These are phyloP conservation scores for Carcharodon carcharias DNA, from an alignment of 2,797 vertebrate species.

Conservation along the genomic window DNA sequence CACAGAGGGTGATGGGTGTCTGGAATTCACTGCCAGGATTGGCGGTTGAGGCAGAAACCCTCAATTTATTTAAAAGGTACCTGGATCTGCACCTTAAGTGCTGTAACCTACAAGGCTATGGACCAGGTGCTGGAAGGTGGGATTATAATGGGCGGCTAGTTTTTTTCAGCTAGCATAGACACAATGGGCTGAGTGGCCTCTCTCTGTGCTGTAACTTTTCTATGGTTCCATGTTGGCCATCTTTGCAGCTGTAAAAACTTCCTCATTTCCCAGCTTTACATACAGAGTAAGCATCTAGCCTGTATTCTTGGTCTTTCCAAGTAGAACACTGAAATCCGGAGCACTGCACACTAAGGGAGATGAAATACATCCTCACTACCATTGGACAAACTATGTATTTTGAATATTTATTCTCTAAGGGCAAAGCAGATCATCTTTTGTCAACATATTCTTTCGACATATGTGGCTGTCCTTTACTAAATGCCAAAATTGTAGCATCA, in stretches of 20 bases:
- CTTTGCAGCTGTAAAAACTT: neutral
- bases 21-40: too few species aligned
- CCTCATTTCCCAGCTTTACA: neutral
- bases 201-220: too few species aligned
- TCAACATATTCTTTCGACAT: neutral
- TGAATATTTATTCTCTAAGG: neutral
- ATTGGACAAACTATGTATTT: neutral
- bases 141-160: too few species aligned
- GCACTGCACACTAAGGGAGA: too few species aligned
- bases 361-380: neutral
- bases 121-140: too few species aligned
- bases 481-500: neutral
- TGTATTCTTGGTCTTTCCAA: neutral
- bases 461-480: neutral
- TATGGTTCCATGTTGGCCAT: neutral
- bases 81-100: too few species aligned
- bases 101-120: too few species aligned
- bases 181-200: too few species aligned
- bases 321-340: neutral
- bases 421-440: neutral
- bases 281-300: neutral
- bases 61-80: too few species aligned
- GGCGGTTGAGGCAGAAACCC: too few species aligned
- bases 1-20: too few species aligned
- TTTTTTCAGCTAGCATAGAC: too few species aligned